Evolutionary conservation across 1,140 invertebrate genomes (phyloP), one percentile per base, ranked within the genome.

Genomic region (Drosophila sucinea): DNA sequence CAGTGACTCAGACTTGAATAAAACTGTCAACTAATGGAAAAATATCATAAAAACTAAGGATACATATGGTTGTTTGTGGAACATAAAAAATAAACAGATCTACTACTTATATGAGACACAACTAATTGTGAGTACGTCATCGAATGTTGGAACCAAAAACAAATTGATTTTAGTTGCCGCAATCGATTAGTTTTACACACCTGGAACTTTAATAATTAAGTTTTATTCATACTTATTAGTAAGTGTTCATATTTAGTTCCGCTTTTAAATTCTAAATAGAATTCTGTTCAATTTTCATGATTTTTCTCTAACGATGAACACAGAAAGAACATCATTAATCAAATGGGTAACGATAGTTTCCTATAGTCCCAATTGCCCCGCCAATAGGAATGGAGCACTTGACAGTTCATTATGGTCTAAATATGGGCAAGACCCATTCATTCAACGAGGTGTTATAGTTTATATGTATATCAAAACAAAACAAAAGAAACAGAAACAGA

Each of bases 361-460:
- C 30, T n/a, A 32, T 11, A 32, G 6, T 57, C 5, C 30, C 30
- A 57, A 17, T 57, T 41, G 40, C 11, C n/a, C 23, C 44, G 44
- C 44, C 44, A 51, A 51, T 51, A 27, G 44, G 35, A 10, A 38
- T 8, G 70, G 56, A 67, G 60, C 69, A 76, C 77, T 79, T 73
- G 73, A 69, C 71, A 70, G 70, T 73, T 79, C 77, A 79, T 73
- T 66, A 74, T 63, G 38, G 8, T 51, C 72, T 63, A 60, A 77
- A 70, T 74, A 58, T 66, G 58, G 77, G 60, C 65, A 65, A 79
- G 67, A 69, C 73, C 66, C 60, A 62, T 62, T 62, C 60, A 62
- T 62, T 62, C 64, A 78, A 60, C 64, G 76, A 73, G 76, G 69
- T 79, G 76, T 79, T 79, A 79, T 72, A 65, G 58, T 65, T 55